Evolutionary conservation across 2,797 vertebrate genomes (phyloP).

Genomic region (Notolabrus celidotus): DNA sequence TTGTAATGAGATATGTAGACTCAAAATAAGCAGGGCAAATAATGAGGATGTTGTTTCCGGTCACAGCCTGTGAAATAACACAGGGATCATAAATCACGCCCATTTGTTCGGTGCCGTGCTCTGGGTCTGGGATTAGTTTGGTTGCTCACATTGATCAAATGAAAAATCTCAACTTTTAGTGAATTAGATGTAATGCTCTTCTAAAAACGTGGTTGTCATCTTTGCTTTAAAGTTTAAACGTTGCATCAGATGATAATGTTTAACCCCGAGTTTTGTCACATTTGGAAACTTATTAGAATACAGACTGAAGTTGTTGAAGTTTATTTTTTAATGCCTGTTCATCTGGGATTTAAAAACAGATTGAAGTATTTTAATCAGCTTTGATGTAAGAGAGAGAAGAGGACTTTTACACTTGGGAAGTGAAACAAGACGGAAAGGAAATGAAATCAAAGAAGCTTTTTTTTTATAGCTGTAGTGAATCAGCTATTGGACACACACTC

Average conservation of each 20-base stretch:
- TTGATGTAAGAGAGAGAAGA: constrained; percentile 54
- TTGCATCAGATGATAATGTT: constrained; percentile 5
- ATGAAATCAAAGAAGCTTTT: constrained; percentile 44
- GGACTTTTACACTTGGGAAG: constrained; percentile 43
- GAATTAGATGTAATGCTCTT: too few species aligned
- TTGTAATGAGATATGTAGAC: constrained; percentile 39
- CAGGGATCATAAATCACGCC: constrained; percentile 30
- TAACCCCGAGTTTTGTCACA: background rate
- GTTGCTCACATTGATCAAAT: constrained; percentile 29
- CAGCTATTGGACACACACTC: constrained; percentile 11
- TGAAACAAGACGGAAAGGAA: constrained; percentile 40
- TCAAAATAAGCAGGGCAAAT: constrained; percentile 38
- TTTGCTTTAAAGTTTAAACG: too few species aligned
- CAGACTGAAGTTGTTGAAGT: constrained; percentile 15
- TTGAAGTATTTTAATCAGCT: constrained; percentile 58
- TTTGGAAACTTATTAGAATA: constrained; percentile 32
- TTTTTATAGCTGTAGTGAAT: constrained; percentile 44
- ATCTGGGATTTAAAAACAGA: constrained; percentile 23
- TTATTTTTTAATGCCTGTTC: constrained; percentile 18
- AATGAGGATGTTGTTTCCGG: constrained; percentile 47
- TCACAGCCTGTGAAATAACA: constrained; percentile 29
- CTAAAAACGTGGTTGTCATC: background rate
- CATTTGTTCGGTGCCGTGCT: constrained; percentile 12
- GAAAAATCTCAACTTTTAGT: background rate
- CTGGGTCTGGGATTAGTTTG: constrained; percentile 42